Conservation (phyloP, 2,113 vertebrate genomes). For the Motacilla alba region DNA sequence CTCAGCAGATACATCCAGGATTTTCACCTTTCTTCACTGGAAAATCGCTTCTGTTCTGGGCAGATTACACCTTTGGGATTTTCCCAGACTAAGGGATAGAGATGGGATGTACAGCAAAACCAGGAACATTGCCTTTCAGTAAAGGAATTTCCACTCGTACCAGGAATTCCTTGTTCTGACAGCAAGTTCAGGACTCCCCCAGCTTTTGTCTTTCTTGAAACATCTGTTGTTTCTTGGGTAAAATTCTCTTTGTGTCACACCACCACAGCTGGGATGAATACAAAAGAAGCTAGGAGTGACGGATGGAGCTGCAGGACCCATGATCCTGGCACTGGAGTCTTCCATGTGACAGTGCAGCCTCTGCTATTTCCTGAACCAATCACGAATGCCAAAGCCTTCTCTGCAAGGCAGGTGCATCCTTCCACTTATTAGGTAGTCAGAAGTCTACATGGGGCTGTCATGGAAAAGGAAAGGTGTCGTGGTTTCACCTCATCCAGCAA, state of each 20-base stretch:
- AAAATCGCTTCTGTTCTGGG: neutral
- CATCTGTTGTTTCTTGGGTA: neutral
- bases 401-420: neutral
- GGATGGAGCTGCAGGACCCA: neutral
- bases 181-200: fast-evolving
- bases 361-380: neutral
- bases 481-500: neutral
- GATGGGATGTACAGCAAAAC: neutral
- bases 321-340: neutral
- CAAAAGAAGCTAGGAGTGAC: neutral
- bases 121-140: neutral
- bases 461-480: fast-evolving
- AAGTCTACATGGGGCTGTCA: neutral
- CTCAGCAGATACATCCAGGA: neutral
- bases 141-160: neutral
- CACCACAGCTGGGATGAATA: fast-evolving
- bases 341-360: neutral
- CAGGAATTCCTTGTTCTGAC: fast-evolving
- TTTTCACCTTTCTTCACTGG: neutral
- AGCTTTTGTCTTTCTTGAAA: neutral
- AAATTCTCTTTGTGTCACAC: neutral
- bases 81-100: neutral
- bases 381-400: fast-evolving
- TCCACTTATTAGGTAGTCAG: neutral
- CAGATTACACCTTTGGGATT: fast-evolving